These are phyloP conservation scores for Rhopalosiphum maidis DNA, from an alignment of 1,140 invertebrate species.

Conservation along the genomic window DNA sequence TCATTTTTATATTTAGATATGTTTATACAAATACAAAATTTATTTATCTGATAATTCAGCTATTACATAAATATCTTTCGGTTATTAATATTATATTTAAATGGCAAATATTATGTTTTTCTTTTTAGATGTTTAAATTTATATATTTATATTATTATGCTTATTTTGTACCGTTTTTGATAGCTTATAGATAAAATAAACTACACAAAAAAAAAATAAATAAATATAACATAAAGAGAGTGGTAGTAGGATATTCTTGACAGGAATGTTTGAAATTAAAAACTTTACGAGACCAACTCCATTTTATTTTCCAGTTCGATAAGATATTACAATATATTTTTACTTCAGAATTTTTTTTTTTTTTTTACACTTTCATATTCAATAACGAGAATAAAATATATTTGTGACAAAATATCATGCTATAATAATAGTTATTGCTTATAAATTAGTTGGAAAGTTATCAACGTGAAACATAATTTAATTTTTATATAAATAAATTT, in stretches of 20 bases:
- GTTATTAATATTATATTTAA: not conserved
- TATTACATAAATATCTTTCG: not conserved
- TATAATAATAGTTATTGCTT: no score
- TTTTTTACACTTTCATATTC: not conserved
- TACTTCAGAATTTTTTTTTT: not conserved
- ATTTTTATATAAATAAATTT: no score
- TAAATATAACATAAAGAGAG: not conserved
- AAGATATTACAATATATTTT: not conserved
- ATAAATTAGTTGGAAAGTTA: no score
- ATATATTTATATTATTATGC: not conserved
- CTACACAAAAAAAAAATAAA: not conserved
- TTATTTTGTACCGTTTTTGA: not conserved
- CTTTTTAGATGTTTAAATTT: not conserved
- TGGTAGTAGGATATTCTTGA: not conserved
- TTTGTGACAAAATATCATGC: no score
- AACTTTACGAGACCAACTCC: not conserved
- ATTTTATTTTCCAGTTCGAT: not conserved
- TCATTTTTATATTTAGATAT: no score
- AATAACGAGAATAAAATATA: not conserved
- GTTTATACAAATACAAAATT: no score
- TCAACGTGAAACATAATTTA: no score
- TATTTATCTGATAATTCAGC: not conserved
- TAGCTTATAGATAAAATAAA: not conserved
- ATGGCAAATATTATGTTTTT: not conserved
- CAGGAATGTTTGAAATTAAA: slow-evolving; percentile 1